Percentiles rank a stretch among this genome's conserved stretches.
Conservation (phyloP, 2,113 vertebrate genomes). For the Nicator chloris region DNA sequence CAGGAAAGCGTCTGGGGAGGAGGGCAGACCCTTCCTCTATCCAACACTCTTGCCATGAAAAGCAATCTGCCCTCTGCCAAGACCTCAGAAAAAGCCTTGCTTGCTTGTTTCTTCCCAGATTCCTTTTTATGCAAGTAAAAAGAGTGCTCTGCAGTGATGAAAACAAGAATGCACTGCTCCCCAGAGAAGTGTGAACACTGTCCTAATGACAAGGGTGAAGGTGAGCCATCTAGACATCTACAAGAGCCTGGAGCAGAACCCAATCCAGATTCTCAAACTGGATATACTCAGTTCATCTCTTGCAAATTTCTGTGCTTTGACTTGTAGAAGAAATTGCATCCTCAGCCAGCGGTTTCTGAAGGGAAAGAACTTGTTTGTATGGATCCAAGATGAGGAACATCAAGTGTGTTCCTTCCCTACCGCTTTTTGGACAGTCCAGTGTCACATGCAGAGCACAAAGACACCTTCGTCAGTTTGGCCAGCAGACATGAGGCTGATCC, state of each 20-base stretch:
- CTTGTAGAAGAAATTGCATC: background rate
- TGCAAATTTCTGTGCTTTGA: background rate
- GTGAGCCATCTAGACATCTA: background rate
- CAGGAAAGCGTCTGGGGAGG: background rate
- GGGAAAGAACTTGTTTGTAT: rapidly evolving
- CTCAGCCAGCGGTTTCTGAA: background rate
- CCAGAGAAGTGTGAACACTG: background rate
- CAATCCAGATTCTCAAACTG: background rate
- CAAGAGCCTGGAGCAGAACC: background rate
- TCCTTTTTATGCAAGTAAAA: background rate
- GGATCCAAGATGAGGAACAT: background rate
- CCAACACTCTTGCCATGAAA: background rate
- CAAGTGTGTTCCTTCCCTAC: background rate
- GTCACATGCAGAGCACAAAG: background rate
- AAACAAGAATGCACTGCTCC: background rate
- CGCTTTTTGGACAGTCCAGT: background rate
- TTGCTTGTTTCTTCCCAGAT: background rate
- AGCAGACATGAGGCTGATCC: background rate
- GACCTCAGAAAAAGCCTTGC: background rate
- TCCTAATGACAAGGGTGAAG: background rate
- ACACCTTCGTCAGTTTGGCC: background rate
- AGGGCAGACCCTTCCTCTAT: background rate
- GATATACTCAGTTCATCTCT: background rate
- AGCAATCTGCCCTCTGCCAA: background rate
- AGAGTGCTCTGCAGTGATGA: background rate